Evolutionary conservation across 30 jellyfish, hydroid and myxozoan species (phyloP), one percentile per base, ranked within the genome.

Genomic region (Calvadosia cruxmelitensis): DNA sequence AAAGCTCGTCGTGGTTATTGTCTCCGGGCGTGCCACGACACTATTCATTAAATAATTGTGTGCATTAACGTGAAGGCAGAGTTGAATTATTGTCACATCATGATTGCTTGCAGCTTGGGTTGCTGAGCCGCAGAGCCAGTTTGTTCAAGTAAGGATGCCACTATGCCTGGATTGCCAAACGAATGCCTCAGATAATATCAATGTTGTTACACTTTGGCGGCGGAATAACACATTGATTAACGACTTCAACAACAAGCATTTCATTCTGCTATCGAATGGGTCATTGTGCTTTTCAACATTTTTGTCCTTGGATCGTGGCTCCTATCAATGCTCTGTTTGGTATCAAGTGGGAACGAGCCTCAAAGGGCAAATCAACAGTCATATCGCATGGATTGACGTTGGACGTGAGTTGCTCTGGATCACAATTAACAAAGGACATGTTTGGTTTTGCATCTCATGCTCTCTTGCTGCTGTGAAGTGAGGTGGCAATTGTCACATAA

Each of bases 401-500:
- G 94, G 90, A 0, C 75, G 94, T 82, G 65, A 74, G 94, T 75
- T n/a, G n/a, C n/a, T n/a, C n/a, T n/a, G n/a, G n/a, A n/a, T n/a
- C n/a, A n/a, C n/a, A n/a, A n/a, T n/a, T n/a, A n/a, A n/a, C n/a
- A n/a, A n/a, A n/a, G n/a, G n/a, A n/a, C n/a, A n/a, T n/a, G n/a
- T n/a, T n/a, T n/a, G n/a, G n/a, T n/a, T n/a, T n/a, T n/a, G n/a
- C n/a, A n/a, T n/a, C n/a, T n/a, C n/a, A n/a, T n/a, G n/a, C n/a
- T n/a, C n/a, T n/a, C n/a, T n/a, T n/a, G n/a, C n/a, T n/a, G n/a
- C n/a, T n/a, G n/a, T n/a, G n/a, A n/a, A n/a, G n/a, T n/a, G n/a
- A n/a, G n/a, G n/a, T n/a, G n/a, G n/a, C n/a, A n/a, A n/a, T n/a
- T n/a, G n/a, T n/a, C n/a, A n/a, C n/a, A n/a, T n/a, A n/a, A n/a